Conservation (phyloP, 2,113 vertebrate species). For the Sakesphorus luctuosus region DNA sequence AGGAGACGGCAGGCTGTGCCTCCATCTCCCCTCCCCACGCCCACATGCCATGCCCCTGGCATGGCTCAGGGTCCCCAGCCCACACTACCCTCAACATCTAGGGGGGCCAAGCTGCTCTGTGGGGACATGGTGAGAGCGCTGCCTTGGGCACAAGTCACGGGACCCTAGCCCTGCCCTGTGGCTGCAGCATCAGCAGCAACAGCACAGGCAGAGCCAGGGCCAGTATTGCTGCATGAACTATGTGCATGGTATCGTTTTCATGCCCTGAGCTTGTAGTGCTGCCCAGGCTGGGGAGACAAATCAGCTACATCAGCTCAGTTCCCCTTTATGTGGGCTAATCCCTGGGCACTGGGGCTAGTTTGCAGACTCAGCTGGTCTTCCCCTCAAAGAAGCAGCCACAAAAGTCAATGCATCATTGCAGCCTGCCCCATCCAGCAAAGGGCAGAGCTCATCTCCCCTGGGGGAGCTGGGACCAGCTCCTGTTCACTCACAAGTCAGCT, state of each 20-base stretch:
- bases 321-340: constrained; percentile 38
- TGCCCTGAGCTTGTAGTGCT: rapidly evolving
- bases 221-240: not conserved
- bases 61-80: rapidly evolving
- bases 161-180: too few relatives aligned
- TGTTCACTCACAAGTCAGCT: not conserved
- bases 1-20: not conserved
- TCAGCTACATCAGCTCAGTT: not conserved
- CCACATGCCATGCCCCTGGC: rapidly evolving
- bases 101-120: not conserved
- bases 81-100: not conserved
- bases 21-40: not conserved
- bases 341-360: rapidly evolving
- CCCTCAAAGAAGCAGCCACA: constrained; percentile 2
- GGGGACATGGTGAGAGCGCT: not conserved
- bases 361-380: constrained; percentile 12
- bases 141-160: rapidly evolving
- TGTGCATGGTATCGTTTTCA: rapidly evolving
- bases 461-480: not conserved
- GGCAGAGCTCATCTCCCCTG: not conserved
- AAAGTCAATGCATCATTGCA: not conserved
- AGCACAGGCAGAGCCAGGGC: not conserved
- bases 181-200: not conserved
- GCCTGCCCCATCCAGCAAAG: not conserved
- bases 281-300: not conserved